These are phyloP conservation scores for Pogonus chalceus DNA, from an alignment of 1,140 invertebrate genomes.

Conservation along the genomic window DNA sequence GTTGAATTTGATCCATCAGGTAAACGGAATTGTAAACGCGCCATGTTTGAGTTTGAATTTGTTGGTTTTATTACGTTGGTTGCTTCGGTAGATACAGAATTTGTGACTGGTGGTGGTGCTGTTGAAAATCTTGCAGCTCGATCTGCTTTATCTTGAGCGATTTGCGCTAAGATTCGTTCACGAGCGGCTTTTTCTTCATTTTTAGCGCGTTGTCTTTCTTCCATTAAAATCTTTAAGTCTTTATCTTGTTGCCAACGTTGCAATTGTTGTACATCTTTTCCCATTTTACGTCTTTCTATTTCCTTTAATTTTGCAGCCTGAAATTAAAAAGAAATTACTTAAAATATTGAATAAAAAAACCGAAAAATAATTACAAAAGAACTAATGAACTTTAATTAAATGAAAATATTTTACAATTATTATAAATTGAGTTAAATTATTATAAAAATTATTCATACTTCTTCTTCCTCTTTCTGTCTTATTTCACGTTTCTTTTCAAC, in stretches of 20 bases:
- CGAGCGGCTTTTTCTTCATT: conserved; percentile 53
- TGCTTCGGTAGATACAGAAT: not conserved
- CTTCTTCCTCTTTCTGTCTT: conserved; percentile 53
- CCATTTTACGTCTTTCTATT: conserved; percentile 56
- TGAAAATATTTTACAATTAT: not conserved
- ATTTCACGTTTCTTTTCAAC: conserved; percentile 47
- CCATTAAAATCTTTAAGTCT: conserved; percentile 57
- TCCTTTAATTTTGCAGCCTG: conserved; percentile 53
- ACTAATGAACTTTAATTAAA: not conserved
- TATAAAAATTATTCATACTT: conserved; percentile 41
- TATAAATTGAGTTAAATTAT: not conserved
- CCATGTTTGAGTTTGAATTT: conserved; percentile 17
- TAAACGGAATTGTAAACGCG: conserved; percentile 73
- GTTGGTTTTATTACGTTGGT: not conserved
- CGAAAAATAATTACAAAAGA: not conserved
- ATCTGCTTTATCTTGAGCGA: conserved; percentile 61
- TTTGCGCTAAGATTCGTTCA: conserved; percentile 61
- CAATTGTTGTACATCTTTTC: conserved; percentile 58
- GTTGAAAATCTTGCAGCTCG: conserved; percentile 33
- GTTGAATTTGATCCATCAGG: conserved; percentile 55
- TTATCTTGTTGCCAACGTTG: conserved; percentile 61
- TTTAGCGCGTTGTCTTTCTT: conserved; percentile 60
- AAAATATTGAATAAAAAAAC: conserved; percentile 4
- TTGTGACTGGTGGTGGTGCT: not conserved
- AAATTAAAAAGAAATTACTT: conserved; percentile 10